Base-by-base conservation (phyloP, 2,888 invertebrate species). In the Tiphia femorata region DNA sequence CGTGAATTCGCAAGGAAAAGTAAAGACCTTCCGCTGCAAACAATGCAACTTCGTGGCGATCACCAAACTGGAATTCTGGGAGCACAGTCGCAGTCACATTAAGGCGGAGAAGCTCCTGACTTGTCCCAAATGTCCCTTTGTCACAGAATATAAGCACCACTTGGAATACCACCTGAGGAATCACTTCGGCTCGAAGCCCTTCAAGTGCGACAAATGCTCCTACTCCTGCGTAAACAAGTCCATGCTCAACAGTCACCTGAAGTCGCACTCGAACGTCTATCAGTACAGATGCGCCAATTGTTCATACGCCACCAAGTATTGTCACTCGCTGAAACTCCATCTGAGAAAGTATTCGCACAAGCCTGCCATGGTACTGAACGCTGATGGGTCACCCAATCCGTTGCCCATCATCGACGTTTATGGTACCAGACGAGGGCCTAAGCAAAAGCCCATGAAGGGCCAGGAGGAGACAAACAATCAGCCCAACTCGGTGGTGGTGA, bases 61-160 rank as follows among this genome's bases (percentile, higher is more conserved):
- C 10, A 95, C 94, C 3, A 98, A 98, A 84, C 86, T 92, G 14
- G 95, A 94, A 51, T 97, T 94, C 79, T 99, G 98, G 98, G 90
- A 92, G 33, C 99, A 99, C 82, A 90, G 91, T 19, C 90, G 92
- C 50, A 87, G 88, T 16, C 99, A 99, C 85, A 98, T 99, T 75
- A 96, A 95, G 75, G 90, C 91, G 0, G 98, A 98, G 72, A 97
- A 97, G 80, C 88, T 95, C 71, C 86, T 99, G 21, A 90, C 90
- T 58, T 99, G 99, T 77, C 91, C 93, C 3, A 91, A 93, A 75
- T 99, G 99, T 79, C 94, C 95, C 0, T 99, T 99, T 78, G 97
- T 98, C 2, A 99, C 99, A 0, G 98, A 98, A 81, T 96, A 96
- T 86, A 99, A 99, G 78, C 99, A 99, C 81, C 99, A 99, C 73